Evolutionary conservation across 2,888 invertebrate genomes (phyloP).

Genomic region (Ceraclea dissimilis): DNA sequence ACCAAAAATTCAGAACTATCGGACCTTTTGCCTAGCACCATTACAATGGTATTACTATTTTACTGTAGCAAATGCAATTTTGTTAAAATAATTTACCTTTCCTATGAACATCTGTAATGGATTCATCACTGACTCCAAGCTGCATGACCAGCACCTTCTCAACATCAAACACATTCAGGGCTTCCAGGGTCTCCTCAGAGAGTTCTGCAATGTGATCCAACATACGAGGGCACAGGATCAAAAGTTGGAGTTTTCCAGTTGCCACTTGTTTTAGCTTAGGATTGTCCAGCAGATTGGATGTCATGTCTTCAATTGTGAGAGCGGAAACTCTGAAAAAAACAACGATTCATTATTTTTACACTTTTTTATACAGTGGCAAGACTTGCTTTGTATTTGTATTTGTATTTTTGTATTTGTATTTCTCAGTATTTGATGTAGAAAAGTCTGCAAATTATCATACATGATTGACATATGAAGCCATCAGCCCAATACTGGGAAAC

Average conservation of each 20-base stretch:
- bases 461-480: no score
- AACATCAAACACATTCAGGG: constrained; percentile 51
- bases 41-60: no score
- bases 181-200: constrained; percentile 43
- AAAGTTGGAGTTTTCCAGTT: constrained; percentile 67
- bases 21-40: no score
- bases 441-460: no score
- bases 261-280: constrained; percentile 38
- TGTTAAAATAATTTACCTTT: no score
- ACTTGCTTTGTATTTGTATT: not conserved
- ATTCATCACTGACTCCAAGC: constrained; percentile 68
- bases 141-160: constrained; percentile 75
- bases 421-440: no score
- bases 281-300: constrained; percentile 45
- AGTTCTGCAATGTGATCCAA: constrained; percentile 53
- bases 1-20: no score
- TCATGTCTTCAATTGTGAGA: constrained; percentile 63
- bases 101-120: constrained; percentile 61
- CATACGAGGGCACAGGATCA: constrained; percentile 72
- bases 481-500: no score
- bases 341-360: no score
- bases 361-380: not conserved
- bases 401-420: no score
- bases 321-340: constrained; percentile 59
- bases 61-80: no score